Conservation (phyloP, 2,113 vertebrate genomes). For the Caloenas nicobarica region DNA sequence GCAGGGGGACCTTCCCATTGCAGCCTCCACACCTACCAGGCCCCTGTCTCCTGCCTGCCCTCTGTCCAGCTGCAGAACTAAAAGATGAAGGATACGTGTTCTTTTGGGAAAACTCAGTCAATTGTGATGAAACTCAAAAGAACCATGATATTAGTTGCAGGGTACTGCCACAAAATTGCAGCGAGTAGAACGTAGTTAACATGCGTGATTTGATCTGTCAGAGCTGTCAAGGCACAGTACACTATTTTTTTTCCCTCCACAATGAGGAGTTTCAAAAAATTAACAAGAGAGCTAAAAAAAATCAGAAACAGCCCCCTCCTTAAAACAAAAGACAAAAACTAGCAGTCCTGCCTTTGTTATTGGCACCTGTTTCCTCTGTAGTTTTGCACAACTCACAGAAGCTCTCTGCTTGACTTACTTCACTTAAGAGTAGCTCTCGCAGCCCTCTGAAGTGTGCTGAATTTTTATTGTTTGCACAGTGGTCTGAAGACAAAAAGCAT, state of each 20-base stretch:
- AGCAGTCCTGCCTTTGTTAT: neutral
- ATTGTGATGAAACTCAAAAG: neutral
- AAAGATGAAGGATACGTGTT: neutral
- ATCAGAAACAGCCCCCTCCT: rapidly evolving
- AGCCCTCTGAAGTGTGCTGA: neutral
- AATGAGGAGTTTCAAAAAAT: neutral
- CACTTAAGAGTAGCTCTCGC: neutral
- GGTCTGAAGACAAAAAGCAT: neutral
- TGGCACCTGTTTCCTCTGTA: rapidly evolving
- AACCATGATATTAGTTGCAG: neutral
- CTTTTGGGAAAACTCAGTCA: neutral
- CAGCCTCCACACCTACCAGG: neutral
- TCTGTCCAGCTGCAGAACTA: rapidly evolving
- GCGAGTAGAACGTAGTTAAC: neutral
- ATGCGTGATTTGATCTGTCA: neutral
- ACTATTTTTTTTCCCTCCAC: neutral
- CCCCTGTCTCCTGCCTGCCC: rapidly evolving
- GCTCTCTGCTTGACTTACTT: neutral
- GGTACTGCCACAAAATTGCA: neutral
- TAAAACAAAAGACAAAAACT: neutral
- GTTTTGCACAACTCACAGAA: neutral
- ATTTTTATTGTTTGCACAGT: neutral
- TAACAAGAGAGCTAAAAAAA: neutral
- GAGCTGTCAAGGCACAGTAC: neutral
- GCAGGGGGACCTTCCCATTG: neutral